Evolutionary conservation across 2,797 vertebrate genomes (phyloP), one percentile per base, ranked within the genome.

Genomic region (Hafferia zeledoni): DNA sequence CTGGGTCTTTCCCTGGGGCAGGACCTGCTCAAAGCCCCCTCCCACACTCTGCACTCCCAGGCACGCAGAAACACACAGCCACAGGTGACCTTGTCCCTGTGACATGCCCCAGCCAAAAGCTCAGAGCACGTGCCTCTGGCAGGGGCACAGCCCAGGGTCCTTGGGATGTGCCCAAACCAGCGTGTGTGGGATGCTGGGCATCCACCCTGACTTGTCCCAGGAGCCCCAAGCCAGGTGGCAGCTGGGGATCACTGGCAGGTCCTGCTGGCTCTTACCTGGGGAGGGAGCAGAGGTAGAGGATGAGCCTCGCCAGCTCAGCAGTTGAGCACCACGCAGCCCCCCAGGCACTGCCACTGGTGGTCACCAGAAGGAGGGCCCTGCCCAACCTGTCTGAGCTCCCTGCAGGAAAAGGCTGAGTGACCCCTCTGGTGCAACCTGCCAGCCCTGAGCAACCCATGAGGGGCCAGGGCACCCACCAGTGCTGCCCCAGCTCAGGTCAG

Each of bases 341-440:
- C 99, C 99, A 99, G 71, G 97, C 97, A 2, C 95, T 97, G 80
- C 97, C 93, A 2, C 97, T 94, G 12, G 98, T 98, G 13, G 98
- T 98, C 90, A 99, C 98, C 95, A 99, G 98, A 72, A 99, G 97
- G 37, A 99, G 97, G 5, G 98, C 97, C 60, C 99, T 98, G 55
- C 98, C 98, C 6, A 96, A 87, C 90, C 98, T 98, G 97, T 99
- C 99, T 8, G 96, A 98, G 91, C 98, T 98, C 3, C 99, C 99
- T 99, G 96, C 3, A 4, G 80, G 57, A 68, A 78, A 60, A 78
- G 64, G 30, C 11, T 1, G 12, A 61, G 43, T 71, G 49, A 74
- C 4, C 11, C 16, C 56, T 37, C 43, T 11, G 5, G 75, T 61
- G 81, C 60, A 8, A 25, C 41, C 5, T 35, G 9, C 35, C 49